Base-by-base conservation (phyloP, 2,888 invertebrate species). In the Mesorhabditis spiculigera region DNA sequence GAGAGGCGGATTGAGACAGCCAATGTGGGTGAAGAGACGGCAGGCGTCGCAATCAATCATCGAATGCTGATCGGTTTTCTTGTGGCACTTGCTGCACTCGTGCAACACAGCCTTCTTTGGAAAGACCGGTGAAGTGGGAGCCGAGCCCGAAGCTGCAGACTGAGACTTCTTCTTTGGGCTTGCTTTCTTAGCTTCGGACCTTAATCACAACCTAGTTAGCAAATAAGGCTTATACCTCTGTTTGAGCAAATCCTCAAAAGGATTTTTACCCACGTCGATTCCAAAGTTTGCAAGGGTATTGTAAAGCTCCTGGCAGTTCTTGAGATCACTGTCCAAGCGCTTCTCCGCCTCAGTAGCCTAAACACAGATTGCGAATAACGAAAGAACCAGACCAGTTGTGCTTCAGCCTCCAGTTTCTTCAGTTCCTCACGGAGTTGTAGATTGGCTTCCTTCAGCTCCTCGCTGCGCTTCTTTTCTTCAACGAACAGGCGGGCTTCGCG, bases 21-120 rank as follows among this genome's bases (percentile, higher is more conserved):
- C 92, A 79, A 96, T 89, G 88, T 97, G 97, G 88, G 95, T 96
- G 88, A 92, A 92, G 72, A 93, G 90, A 82, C 91, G 91, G 86
- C 97, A 97, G 4, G 93, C 93, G 88, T 96, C 96, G 88, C 96
- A 97, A 85, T 93, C 93, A 13, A 94, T 94, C 86, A 97, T 89
- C 74, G 94, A 90, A 88, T 96, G 96, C 78, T 94, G 95, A 88
- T 95, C 94, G 74, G 92, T 91, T 77, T 92, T 91, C 82, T 92
- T 50, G 10, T 50, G 8, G 58, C 58, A 50, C n/a, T 50, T n/a
- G 8, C n/a, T 50, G 58, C 58, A 50, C n/a, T 50, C 58, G n/a
- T 50, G 58, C 8, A 50, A n/a, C 8, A 13, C n/a, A 10, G 58
- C 58, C n/a, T 50, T 50, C n/a, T 50, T 50, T 13, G 58, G 58